Base-by-base conservation (phyloP, 1,140 invertebrate genomes). In the Drosophila nigrodunni region DNA sequence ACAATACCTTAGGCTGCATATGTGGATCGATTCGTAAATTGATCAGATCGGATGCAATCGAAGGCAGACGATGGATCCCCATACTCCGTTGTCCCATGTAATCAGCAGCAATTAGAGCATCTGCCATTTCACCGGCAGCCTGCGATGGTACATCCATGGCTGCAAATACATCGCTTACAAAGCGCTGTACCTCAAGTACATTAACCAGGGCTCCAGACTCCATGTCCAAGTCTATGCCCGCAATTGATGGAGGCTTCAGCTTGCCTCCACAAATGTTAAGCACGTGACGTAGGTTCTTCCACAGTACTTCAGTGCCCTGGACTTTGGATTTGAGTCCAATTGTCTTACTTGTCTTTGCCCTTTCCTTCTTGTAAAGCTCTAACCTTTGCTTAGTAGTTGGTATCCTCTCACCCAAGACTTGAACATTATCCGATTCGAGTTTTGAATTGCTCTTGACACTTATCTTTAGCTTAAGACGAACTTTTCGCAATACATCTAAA, bases 1-100 rank as follows among this genome's bases (percentile, higher is more conserved):
- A 95, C 1, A 96, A 62, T 15, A 97, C 93, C 50, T 81, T 91
- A 0, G 96, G 96, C 21, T 93, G 94, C 94, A 64, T 93, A 2
- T n/a, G 49, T 25, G 15, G 21, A 41, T 21, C 47, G 7, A 85
- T 46, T 0, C 75, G 70, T 1, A 30, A 41, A 30, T 75, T 83
- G 8, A 72, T 44, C 0, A 82, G 30, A 41, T 83, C 80, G 0
- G 52, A 62, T 3, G 65, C 72, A 13, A 81, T 67, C 10, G 59
- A 37, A 1, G 75, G 82, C 54, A 81, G 61, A 5, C 78, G 57
- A 49, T 79, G 62, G 57, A 98, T 94, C 7, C 41, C 97, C 97
- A 93, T 98, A 97, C 97, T 97, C 77, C 95, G 97, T 88, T 98
- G 97, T 8, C 97, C 97, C 50, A 97, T 92, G 73, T 95, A 95